Evolutionary conservation across 2,113 vertebrate species (phyloP), one percentile per base, ranked within the genome.

Genomic region (Triplophysa siluroides): DNA sequence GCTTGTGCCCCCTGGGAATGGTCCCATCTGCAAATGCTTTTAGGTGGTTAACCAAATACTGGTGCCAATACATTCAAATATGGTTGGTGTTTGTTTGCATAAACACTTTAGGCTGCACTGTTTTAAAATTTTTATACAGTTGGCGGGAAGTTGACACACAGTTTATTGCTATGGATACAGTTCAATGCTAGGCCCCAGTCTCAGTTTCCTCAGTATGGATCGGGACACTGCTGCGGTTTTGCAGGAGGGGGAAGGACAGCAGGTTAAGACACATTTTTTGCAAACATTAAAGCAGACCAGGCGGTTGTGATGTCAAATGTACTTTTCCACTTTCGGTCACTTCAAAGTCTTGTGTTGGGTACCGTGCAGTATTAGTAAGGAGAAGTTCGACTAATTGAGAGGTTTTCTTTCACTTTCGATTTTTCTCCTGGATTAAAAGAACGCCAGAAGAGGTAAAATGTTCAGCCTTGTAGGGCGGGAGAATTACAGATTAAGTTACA

Each of bases 41-140:
- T 92, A 91, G 90, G 92, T 91, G 93, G 94, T 95, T 97, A 95
- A 94, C 92, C 92, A 92, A 91, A 92, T 93, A 93, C 91, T 90
- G 91, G 90, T 96, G 96, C 95, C 95, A 96, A 96, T 95, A 95
- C 95, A 97, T 97, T 97, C 95, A 96, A 93, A 94, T 92, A 86
- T 74, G 90, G 94, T 95, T 94, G 93, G 94, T 96, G 94, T 97
- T 96, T 97, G 95, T 96, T 96, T 97, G 93, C 94, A 96, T 97
- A 95, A 97, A 96, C 95, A 96, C 94, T 98, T 98, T 95, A 95
- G 95, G 94, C 93, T 95, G 96, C 93, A 92, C 92, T 90, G 92
- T 85, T 73, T 78, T 73, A 23, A 24, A 95, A 94, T 94, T 94
- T 74, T 69, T 75, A 71, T 45, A 12, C 64, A 72, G 65, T 78